phyloP scores from a whole-genome alignment of 1,140 invertebrate species.

The Ladona fulva region DNA sequence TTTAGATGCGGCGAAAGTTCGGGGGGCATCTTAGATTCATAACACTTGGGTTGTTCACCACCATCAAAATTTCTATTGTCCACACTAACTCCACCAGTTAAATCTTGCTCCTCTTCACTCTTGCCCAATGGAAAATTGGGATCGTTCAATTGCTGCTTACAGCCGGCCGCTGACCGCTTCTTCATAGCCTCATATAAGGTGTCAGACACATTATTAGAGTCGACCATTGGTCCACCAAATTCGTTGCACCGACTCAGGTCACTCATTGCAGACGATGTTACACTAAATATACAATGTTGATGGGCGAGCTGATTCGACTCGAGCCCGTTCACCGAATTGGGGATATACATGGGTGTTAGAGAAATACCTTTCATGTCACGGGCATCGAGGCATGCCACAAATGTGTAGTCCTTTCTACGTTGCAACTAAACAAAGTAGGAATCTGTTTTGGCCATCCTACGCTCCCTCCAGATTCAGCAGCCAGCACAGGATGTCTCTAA shows the following conservation, averaged over 20 bases:
- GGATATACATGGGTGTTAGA: neutral
- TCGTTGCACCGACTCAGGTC: conserved; percentile 5
- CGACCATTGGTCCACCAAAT: conserved; percentile 13
- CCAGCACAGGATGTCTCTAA: too few species aligned
- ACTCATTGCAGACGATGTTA: neutral
- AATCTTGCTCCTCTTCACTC: neutral
- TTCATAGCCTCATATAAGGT: conserved; percentile 26
- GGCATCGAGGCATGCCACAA: neutral
- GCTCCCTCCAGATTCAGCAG: too few species aligned
- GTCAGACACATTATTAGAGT: neutral
- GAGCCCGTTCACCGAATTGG: neutral
- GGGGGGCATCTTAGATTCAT: conserved; percentile 21
- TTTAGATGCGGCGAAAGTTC: neutral
- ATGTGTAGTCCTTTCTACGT: too few species aligned
- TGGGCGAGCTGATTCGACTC: conserved; percentile 1
- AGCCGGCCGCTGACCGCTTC: conserved; percentile 20
- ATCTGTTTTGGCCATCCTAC: too few species aligned
- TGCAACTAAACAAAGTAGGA: too few species aligned
- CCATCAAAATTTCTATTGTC: conserved; percentile 23
- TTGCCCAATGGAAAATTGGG: conserved; percentile 22
- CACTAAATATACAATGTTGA: neutral
- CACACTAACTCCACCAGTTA: conserved; percentile 4
- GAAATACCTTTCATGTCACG: neutral
- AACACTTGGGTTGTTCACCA: conserved; percentile 16
- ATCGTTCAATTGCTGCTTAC: conserved; percentile 23